Evolutionary conservation across 2,113 vertebrate genomes (phyloP).

Genomic region (Opisthocomus hoazin): DNA sequence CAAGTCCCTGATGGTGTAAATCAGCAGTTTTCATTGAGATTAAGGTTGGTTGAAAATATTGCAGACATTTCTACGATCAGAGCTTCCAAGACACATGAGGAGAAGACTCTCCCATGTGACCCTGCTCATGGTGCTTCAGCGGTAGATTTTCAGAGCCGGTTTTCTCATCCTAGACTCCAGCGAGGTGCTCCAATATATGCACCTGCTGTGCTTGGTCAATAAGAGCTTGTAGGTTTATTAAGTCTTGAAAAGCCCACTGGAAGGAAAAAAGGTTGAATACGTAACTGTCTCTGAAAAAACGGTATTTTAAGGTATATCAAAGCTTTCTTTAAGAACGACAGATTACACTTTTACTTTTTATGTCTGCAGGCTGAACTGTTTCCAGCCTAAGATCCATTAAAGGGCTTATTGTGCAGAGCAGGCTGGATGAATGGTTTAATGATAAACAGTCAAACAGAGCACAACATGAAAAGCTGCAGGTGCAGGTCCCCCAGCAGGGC

Average conservation of each 20-base stretch:
- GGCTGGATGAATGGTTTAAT: not conserved
- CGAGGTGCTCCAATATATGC: accelerated
- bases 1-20: not conserved
- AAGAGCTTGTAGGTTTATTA: not conserved
- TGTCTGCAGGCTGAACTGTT: not conserved
- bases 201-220: not conserved
- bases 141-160: not conserved
- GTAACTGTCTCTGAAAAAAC: not conserved
- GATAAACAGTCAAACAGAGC: not conserved
- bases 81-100: not conserved
- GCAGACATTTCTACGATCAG: not conserved
- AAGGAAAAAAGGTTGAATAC: not conserved
- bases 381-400: not conserved
- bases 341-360: not conserved
- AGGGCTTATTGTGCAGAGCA: not conserved
- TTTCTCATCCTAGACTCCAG: not conserved
- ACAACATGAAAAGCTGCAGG: not conserved
- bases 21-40: not conserved
- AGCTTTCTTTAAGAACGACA: not conserved
- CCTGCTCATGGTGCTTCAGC: not conserved
- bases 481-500: not conserved
- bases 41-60: not conserved
- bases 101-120: not conserved
- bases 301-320: not conserved
- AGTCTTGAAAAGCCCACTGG: not conserved